phyloP scores from a whole-genome alignment of 2,888 invertebrate species.

The Steinernema hermaphroditum region DNA sequence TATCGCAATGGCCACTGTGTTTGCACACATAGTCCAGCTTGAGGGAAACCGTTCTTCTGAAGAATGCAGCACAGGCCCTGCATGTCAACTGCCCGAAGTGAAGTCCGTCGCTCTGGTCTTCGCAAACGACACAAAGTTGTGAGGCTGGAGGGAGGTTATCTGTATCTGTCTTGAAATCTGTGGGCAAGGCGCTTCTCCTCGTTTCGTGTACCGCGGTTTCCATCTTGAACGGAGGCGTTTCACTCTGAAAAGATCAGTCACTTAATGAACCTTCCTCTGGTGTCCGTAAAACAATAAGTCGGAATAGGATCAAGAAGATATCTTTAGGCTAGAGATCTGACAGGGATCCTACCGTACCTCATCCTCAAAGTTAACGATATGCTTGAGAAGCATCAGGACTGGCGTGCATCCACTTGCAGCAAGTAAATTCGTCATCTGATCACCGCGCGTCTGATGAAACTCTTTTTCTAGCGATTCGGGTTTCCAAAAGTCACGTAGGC shows the following conservation, averaged over 20 bases:
- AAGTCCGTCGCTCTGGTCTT: slow-evolving; percentile 46
- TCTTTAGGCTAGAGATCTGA: neutral
- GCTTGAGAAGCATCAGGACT: neutral
- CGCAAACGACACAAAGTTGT: slow-evolving; percentile 43
- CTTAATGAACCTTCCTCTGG: too few species aligned
- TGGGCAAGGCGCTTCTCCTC: neutral
- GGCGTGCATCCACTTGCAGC: neutral
- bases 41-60: slow-evolving; percentile 58
- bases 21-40: slow-evolving; percentile 56
- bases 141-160: neutral
- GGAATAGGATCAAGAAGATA: too few species aligned
- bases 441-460: neutral
- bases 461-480: neutral
- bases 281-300: too few species aligned
- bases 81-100: slow-evolving; percentile 49
- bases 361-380: neutral
- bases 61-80: slow-evolving; percentile 37
- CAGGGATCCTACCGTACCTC: slow-evolving; percentile 7
- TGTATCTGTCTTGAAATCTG: neutral
- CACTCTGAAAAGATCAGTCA: neutral
- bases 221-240: neutral
- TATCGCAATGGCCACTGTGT: slow-evolving; percentile 47
- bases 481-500: slow-evolving; percentile 11
- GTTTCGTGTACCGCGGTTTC: neutral
- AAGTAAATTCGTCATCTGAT: neutral